Base-by-base conservation (phyloP, 2,797 vertebrate genomes). In the Anniella stebbinsi region DNA sequence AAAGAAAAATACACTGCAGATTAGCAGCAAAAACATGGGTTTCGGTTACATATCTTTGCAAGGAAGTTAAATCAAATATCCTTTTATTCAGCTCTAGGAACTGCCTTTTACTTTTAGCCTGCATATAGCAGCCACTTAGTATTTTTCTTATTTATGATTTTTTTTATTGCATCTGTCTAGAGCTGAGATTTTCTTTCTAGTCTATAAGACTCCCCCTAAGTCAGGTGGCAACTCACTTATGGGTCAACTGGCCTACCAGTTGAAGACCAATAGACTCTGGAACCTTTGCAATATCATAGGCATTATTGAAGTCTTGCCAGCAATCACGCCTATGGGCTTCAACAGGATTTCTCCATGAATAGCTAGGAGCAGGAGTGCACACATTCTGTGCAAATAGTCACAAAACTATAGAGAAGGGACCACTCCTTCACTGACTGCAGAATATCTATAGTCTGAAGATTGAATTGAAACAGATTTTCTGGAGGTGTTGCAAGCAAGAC, bases 1-100 rank as follows among this genome's bases (percentile, higher is more conserved):
- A 51, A 54, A 51, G 9, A 70, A 70, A 72, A 70, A 51, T 48
- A 36, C 6, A 38, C 18, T 41, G 66, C 45, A 11, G 28, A n/a
- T 1, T n/a, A 4, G 28, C 30, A 51, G 18, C 3, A 51, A 18
- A 30, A 33, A 41, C 90, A 92, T 66, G 92, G 76, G 3, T 63
- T 70, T 2, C 18, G 30, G 48, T 36, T 1, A 89, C n/a, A 87
- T 89, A 77, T 60, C 73, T 81, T 88, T 86, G 63, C 38, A 87
- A 48, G 7, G 88, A 30, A 85, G 25, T 41, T 0, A 48, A 60
- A 60, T 0, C 87, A 69, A 36, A 30, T 70, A 89, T 38, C 66
- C 0, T 0, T 2, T 73, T 90, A 18, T 57, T 36, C 60, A 82
- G n/a, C 38, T 1, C 70, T 13, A 75, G 36, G 21, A 63, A 9